Percentiles rank a stretch among this genome's conserved stretches.
Conservation (phyloP, 2,888 invertebrate species). For the Germaria angustata region DNA sequence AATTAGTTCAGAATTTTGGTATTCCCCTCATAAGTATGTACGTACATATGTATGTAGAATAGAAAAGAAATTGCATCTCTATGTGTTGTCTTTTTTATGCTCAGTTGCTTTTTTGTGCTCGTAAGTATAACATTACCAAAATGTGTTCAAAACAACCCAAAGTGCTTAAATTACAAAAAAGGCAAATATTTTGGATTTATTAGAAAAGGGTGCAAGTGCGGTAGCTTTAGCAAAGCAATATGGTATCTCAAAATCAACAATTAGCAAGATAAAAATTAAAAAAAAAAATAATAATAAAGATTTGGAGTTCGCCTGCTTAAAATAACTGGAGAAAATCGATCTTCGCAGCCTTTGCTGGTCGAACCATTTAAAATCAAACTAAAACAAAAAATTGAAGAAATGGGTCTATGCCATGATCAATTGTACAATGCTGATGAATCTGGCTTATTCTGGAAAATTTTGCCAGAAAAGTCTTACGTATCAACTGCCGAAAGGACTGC, state of each 20-base stretch:
- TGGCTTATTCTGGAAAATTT: too few relatives aligned
- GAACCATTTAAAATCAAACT: slow-evolving; percentile 32
- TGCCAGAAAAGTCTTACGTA: slow-evolving; percentile 25
- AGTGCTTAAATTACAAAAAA: slow-evolving; percentile 30
- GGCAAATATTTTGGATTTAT: too few relatives aligned
- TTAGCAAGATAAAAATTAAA: too few relatives aligned
- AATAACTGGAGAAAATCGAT: slow-evolving; percentile 24
- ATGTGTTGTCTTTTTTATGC: not conserved
- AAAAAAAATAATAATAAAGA: slow-evolving; percentile 4
- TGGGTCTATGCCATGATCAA: slow-evolving; percentile 5
- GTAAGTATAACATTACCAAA: slow-evolving; percentile 18
- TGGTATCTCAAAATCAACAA: slow-evolving; percentile 9
- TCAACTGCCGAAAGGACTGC: slow-evolving; percentile 16
- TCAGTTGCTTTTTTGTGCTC: slow-evolving; percentile 12
- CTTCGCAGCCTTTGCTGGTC: slow-evolving; percentile 5
- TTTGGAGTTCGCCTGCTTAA: slow-evolving; percentile 17
- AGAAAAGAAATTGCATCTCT: slow-evolving; percentile 23
- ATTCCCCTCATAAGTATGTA: slow-evolving; percentile 6
- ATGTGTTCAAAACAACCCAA: slow-evolving; percentile 25
- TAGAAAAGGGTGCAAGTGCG: slow-evolving; percentile 7
- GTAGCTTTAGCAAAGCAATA: slow-evolving; percentile 26
- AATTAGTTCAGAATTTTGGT: slow-evolving; percentile 11
- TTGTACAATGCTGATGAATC: too few relatives aligned
- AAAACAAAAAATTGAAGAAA: slow-evolving; percentile 34
- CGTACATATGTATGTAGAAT: slow-evolving; percentile 7